Percentiles rank a stretch among this genome's conserved stretches.
These are phyloP conservation scores for Heteromurus nitidus DNA, from an alignment of 2,888 invertebrate genomes.

Conservation along the genomic window DNA sequence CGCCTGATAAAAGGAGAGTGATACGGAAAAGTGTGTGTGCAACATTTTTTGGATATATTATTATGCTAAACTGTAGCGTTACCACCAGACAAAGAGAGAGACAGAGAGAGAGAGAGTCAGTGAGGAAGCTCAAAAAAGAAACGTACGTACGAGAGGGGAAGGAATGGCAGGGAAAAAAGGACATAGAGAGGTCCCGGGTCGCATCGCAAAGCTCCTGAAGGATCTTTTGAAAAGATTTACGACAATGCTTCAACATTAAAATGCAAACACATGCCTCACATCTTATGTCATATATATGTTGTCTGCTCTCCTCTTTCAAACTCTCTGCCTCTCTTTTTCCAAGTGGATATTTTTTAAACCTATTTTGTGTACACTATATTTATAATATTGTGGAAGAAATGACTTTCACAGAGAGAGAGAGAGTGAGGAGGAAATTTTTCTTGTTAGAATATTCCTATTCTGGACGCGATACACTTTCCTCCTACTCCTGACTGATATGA, in stretches of 20 bases:
- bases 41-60: no score
- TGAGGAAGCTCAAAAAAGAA: no score
- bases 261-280: slow-evolving; percentile 62
- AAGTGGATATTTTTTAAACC: background rate
- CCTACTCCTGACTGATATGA: no score
- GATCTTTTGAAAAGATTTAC: slow-evolving; percentile 62
- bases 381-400: slow-evolving; percentile 17
- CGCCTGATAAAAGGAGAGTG: no score
- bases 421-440: no score
- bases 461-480: no score
- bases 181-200: slow-evolving; percentile 52
- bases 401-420: slow-evolving; percentile 36
- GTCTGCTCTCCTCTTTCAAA: no score
- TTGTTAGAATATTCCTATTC: no score
- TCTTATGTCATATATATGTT: slow-evolving; percentile 49
- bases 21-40: no score
- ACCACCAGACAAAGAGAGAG: background rate
- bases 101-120: no score
- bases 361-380: background rate
- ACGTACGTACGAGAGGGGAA: slow-evolving; percentile 31
- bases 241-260: slow-evolving; percentile 58
- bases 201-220: slow-evolving; percentile 47
- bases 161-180: slow-evolving; percentile 22
- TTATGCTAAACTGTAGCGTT: no score
- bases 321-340: background rate